These are phyloP conservation scores for Neomonachus schauinslandi DNA, from an alignment of 2,113 vertebrate genomes.

Conservation along the genomic window DNA sequence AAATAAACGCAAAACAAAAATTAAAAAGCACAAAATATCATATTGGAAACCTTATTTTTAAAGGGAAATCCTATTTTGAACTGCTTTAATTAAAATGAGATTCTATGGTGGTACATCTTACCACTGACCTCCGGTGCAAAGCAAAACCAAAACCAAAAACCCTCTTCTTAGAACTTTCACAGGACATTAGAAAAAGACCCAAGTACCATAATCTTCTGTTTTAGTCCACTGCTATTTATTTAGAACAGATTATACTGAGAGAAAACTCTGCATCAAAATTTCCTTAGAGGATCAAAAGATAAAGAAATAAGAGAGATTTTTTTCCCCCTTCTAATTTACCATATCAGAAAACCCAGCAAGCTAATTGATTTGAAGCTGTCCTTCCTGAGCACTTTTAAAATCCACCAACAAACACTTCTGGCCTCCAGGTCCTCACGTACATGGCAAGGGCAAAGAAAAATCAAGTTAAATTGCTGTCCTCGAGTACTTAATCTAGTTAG, in stretches of 20 bases:
- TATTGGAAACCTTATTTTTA: not conserved
- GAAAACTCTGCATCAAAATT: not conserved
- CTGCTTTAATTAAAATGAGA: not conserved
- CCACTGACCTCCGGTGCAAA: not conserved
- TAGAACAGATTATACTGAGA: not conserved
- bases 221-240: not conserved
- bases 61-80: not conserved
- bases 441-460: no score
- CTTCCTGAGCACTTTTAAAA: not conserved
- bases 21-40: not conserved
- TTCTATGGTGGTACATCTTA: not conserved
- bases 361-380: not conserved
- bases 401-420: not conserved
- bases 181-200: not conserved
- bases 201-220: not conserved
- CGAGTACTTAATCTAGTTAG: not conserved
- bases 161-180: not conserved
- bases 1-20: conserved; percentile 3
- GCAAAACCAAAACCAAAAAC: not conserved
- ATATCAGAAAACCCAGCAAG: not conserved
- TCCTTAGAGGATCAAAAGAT: not conserved
- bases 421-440: not conserved
- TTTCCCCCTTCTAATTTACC: not conserved
- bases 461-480: not conserved
- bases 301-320: not conserved